Percentiles rank a stretch among this genome's conserved stretches.
Evolutionary conservation across 2,888 invertebrate genomes (phyloP).

Genomic region (Neria commutata): DNA sequence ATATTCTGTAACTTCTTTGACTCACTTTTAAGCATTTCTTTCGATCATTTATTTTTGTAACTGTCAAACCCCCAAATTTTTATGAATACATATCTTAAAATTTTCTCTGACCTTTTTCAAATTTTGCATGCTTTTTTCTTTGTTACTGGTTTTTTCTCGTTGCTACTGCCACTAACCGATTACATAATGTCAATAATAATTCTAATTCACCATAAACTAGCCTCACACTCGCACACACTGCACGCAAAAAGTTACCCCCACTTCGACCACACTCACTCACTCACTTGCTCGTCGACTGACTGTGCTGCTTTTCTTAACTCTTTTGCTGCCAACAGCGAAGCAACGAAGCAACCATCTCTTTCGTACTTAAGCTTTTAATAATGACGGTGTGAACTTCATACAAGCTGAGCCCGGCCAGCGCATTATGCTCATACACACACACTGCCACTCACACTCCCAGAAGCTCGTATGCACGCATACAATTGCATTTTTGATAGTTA

Average conservation of each 20-base stretch:
- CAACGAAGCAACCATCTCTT: too few species aligned
- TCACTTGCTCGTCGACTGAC: neutral
- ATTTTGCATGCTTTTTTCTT: neutral
- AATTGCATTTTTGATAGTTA: too few species aligned
- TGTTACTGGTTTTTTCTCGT: neutral
- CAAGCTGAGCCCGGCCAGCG: too few species aligned
- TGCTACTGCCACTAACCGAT: neutral
- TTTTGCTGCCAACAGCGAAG: neutral
- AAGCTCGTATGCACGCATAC: neutral
- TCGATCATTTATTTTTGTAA: neutral
- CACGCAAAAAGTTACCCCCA: neutral
- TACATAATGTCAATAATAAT: slow-evolving; percentile 6
- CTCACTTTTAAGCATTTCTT: neutral
- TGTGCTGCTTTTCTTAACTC: neutral
- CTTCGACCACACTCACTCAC: neutral
- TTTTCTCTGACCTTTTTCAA: neutral
- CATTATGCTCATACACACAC: neutral
- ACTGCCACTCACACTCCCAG: neutral
- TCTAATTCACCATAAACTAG: neutral
- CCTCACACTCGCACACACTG: neutral
- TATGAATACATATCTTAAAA: neutral
- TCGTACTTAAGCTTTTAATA: neutral
- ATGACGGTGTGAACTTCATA: neutral
- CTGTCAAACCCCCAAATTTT: neutral
- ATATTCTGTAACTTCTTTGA: too few species aligned